phyloP scores from a whole-genome alignment of 2,888 invertebrate genomes.

The Drosophila heteroneura region DNA sequence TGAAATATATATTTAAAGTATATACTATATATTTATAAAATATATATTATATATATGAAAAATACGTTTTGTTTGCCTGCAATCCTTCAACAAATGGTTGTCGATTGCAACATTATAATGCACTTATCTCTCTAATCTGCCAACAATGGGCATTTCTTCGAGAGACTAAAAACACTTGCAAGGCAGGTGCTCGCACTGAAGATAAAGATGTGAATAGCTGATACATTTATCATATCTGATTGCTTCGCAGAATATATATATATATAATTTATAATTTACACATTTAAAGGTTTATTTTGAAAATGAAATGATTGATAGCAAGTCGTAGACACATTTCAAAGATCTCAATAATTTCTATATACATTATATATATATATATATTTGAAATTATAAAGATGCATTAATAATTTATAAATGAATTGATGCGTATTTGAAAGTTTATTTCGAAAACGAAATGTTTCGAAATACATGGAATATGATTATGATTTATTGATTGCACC shows the following conservation, averaged over 20 bases:
- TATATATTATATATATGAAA: no score
- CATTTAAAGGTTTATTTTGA: not conserved
- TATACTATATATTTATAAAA: no score
- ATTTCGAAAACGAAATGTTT: not conserved
- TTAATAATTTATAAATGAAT: not conserved
- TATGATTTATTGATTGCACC: not conserved
- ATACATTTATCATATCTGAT: not conserved
- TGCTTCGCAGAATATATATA: not conserved
- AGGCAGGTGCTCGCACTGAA: not conserved
- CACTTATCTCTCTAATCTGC: not conserved
- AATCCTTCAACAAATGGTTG: not conserved
- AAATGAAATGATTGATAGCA: not conserved
- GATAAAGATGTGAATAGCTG: not conserved
- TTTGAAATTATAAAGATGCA: not conserved
- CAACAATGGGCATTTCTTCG: not conserved
- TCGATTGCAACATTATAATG: not conserved
- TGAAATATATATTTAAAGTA: no score
- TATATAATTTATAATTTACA: not conserved
- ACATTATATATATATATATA: not conserved
- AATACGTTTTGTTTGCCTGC: no score
- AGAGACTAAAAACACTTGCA: not conserved
- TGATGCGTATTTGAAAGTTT: no score
- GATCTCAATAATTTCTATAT: no score
- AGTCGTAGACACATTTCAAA: no score
- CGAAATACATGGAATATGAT: not conserved